A percentile compares a stretch with the other conserved stretches of the same genome.
These are phyloP conservation scores for Tachyglossus aculeatus DNA, from an alignment of 2,797 vertebrate species.

Conservation along the genomic window DNA sequence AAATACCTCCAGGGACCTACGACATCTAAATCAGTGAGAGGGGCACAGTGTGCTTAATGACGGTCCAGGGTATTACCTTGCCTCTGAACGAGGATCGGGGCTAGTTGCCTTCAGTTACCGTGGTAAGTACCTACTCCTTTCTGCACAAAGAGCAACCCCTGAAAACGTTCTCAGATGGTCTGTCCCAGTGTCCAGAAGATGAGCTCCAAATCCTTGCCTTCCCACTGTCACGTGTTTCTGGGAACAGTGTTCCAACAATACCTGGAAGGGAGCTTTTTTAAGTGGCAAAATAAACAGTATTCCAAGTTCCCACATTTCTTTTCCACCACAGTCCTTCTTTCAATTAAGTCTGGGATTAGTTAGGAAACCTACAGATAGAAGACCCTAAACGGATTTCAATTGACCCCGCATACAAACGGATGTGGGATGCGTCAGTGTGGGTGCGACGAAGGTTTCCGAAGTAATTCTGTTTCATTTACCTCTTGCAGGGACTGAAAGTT, in stretches of 20 bases:
- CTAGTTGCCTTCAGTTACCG: conserved; percentile 29
- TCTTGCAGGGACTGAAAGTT: conserved; percentile 76
- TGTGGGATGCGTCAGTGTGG: neutral
- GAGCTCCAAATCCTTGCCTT: neutral
- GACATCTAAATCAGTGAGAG: neutral
- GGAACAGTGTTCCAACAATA: neutral
- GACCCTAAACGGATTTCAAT: rapidly evolving
- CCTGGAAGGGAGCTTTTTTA: neutral
- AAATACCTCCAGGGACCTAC: neutral
- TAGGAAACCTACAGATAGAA: no score
- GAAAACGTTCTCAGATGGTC: neutral
- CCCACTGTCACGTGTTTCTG: neutral
- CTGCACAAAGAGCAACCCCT: neutral
- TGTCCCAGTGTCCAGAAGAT: neutral
- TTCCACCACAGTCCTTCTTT: neutral
- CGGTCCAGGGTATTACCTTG: neutral
- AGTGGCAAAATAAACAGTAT: neutral
- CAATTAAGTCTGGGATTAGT: neutral
- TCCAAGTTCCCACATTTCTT: neutral
- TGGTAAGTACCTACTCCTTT: conserved; percentile 62
- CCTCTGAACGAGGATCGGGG: conserved; percentile 20
- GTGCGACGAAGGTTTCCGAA: conserved; percentile 43
- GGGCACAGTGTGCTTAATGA: neutral
- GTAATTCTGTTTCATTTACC: conserved; percentile 75
- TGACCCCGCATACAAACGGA: neutral